Conservation (phyloP, 2,797 vertebrate genomes). For the Mormyrus hasselquistii region DNA sequence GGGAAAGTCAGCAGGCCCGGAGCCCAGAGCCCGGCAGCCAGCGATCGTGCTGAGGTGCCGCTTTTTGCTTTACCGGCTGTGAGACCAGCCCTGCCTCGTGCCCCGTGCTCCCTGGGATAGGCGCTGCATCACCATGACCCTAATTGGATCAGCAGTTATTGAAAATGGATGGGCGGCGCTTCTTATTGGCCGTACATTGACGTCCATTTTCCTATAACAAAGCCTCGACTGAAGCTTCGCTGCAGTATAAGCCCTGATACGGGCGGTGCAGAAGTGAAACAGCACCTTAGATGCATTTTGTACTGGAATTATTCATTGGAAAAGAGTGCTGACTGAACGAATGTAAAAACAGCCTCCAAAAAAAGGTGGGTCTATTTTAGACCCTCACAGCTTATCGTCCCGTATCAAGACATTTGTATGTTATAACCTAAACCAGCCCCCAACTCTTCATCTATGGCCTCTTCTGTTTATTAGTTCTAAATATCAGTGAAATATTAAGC, state of each 20-base stretch:
- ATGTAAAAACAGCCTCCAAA: background rate
- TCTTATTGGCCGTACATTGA: slow-evolving; percentile 17
- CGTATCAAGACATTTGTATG: background rate
- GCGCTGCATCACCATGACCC: background rate
- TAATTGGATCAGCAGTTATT: background rate
- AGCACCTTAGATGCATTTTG: background rate
- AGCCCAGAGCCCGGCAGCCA: background rate
- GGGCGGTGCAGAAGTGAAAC: background rate
- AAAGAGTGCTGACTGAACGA: background rate
- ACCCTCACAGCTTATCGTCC: background rate
- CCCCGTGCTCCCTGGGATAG: background rate
- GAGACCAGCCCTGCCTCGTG: background rate
- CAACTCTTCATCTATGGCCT: background rate
- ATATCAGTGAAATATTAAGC: background rate
- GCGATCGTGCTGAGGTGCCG: background rate
- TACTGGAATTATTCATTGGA: background rate
- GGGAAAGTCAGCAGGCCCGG: background rate
- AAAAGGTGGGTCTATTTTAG: background rate
- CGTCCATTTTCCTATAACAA: slow-evolving; percentile 15
- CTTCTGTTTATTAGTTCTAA: background rate
- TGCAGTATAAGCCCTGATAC: background rate
- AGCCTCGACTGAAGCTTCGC: slow-evolving; percentile 20
- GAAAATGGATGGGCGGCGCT: background rate
- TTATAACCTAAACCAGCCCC: background rate
- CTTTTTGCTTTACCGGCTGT: slow-evolving; percentile 6